A percentile compares a stretch with the other conserved stretches of the same genome.
Conservation (phyloP, 2,888 invertebrate genomes). For the Anoplius nigerrimus region DNA sequence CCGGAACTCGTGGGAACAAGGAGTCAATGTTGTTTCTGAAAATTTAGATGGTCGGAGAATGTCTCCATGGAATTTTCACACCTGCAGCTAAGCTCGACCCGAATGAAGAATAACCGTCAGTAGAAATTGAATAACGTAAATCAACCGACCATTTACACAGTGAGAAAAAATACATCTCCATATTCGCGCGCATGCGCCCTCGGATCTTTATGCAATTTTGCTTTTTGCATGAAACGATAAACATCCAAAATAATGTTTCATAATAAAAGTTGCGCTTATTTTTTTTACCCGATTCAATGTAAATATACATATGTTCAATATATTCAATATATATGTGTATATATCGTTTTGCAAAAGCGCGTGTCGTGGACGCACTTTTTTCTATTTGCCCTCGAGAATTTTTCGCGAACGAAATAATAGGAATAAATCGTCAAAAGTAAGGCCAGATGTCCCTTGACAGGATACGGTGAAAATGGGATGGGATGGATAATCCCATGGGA, state of each 20-base stretch:
- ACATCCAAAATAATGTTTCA: too few species aligned
- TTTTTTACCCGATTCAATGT: too few species aligned
- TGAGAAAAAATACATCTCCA: too few species aligned
- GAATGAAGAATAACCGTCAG: background rate
- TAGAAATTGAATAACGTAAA: background rate
- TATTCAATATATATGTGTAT: too few species aligned
- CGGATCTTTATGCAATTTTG: background rate
- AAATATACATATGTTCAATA: too few species aligned
- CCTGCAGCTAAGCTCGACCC: background rate
- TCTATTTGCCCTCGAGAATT: conserved; percentile 18
- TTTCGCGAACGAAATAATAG: conserved; percentile 59
- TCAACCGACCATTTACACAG: background rate
- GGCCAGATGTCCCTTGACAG: conserved; percentile 64
- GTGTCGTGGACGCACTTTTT: too few species aligned
- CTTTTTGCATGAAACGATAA: background rate
- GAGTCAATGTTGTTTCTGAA: conserved; percentile 44
- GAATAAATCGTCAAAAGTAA: conserved; percentile 67
- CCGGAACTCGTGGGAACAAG: conserved; percentile 55
- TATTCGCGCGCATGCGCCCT: too few species aligned
- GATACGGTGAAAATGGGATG: conserved; percentile 58
- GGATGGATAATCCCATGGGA: conserved; percentile 66
- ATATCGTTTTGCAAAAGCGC: too few species aligned
- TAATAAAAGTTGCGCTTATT: too few species aligned
- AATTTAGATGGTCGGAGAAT: conserved; percentile 36
- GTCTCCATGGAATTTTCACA: conserved; percentile 9